Percentiles rank a stretch among this genome's conserved stretches.
phyloP scores from a whole-genome alignment of 2,888 invertebrate species.

The Melanotus villosus region DNA sequence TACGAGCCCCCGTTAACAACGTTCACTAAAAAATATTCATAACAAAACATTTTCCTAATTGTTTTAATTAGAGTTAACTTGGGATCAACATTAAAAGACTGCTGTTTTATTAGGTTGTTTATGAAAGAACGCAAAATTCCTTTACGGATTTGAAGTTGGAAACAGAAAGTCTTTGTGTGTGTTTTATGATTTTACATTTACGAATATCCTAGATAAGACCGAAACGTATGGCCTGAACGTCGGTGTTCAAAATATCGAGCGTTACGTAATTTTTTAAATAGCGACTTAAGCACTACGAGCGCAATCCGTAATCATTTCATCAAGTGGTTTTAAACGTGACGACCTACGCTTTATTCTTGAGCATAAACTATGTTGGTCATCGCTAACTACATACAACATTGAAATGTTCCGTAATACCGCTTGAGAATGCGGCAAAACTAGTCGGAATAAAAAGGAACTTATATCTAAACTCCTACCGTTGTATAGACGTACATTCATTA shows the following conservation, averaged over 20 bases:
- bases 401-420: constrained; percentile 20
- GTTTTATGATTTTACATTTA: too few relatives aligned
- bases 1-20: constrained; percentile 12
- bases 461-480: constrained; percentile 1
- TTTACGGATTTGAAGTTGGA: too few relatives aligned
- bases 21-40: constrained; percentile 6
- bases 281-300: not conserved
- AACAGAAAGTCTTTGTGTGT: too few relatives aligned
- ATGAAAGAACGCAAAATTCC: too few relatives aligned
- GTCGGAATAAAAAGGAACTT: constrained; percentile 10
- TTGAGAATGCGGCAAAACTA: constrained; percentile 36
- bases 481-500: not conserved
- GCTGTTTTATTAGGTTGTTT: constrained; percentile 2
- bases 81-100: constrained; percentile 7
- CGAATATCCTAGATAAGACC: too few relatives aligned
- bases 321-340: constrained; percentile 18
- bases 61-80: constrained; percentile 24
- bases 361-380: constrained; percentile 9
- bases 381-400: not conserved
- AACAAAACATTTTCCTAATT: not conserved
- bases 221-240: constrained; percentile 18
- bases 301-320: constrained; percentile 26
- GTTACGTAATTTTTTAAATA: constrained; percentile 24
- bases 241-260: constrained; percentile 3
- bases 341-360: constrained; percentile 26